A percentile compares a stretch with the other conserved stretches of the same genome.
phyloP scores from a whole-genome alignment of 2,113 vertebrate genomes.

The Pelmatolapia mariae region DNA sequence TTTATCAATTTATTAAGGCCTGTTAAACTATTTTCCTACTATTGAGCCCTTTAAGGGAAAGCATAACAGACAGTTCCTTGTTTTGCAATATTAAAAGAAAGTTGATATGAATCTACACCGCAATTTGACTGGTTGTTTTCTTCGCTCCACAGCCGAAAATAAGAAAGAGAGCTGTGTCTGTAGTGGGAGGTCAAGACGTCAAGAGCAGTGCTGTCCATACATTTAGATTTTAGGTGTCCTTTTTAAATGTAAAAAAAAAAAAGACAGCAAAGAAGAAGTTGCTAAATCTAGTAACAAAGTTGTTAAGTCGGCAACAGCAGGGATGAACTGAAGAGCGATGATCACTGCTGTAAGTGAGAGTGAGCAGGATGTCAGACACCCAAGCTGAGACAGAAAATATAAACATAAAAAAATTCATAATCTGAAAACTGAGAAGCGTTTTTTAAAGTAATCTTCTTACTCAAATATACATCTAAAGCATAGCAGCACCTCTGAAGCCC shows the following conservation, averaged over 20 bases:
- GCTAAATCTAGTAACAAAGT: not conserved
- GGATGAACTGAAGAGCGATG: not conserved
- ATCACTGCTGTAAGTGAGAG: not conserved
- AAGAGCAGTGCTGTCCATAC: not conserved
- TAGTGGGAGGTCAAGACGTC: not conserved
- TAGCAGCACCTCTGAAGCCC: not conserved
- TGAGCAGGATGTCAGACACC: not conserved
- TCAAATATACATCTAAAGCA: not conserved
- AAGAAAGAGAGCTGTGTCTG: not conserved
- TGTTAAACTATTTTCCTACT: not conserved
- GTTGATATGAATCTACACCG: not conserved
- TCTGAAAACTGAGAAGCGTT: not conserved
- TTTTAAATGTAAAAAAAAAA: not conserved
- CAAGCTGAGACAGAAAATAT: not conserved
- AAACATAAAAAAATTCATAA: not conserved
- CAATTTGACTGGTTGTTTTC: not conserved
- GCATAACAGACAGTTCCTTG: not conserved
- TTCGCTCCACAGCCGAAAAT: not conserved
- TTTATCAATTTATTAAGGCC: fast-evolving
- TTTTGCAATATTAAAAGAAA: not conserved
- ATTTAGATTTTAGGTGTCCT: not conserved
- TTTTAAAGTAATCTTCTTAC: not conserved
- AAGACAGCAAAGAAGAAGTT: not conserved
- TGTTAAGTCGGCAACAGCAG: not conserved
- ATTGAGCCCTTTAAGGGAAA: not conserved